Evolutionary conservation across 2,888 invertebrate species (phyloP), one percentile per base, ranked within the genome.

Genomic region (Dasypolia templi): DNA sequence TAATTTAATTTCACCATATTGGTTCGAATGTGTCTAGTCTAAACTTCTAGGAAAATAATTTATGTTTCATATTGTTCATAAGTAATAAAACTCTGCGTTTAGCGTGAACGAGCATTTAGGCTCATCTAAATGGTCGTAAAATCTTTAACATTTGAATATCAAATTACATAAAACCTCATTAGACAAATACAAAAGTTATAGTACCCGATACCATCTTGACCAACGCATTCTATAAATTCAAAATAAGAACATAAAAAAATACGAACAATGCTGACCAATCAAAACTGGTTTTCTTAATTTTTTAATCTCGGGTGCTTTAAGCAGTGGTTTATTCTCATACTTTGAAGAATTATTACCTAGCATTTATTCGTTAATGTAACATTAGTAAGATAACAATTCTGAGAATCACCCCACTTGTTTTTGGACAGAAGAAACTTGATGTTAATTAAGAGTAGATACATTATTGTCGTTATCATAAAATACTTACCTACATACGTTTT

Each of bases 371-470:
- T 73, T 81, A 90, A 90, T 89, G 89, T 88, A 88, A 91, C 93
- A 91, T 93, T 93, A 94, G 92, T 92, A 85, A 94, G 94, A 93
- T 93, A 93, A 93, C 77, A 92, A 91, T 94, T 94, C 94, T 85
- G 86, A 89, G 95, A 95, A 95, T 93, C 91, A 92, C 88, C 90
- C 92, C 92, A 93, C 93, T 89, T 72, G 71, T 72, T 83, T 65
- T 77, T 75, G 58, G 87, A 88, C 90, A 88, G 91, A 91, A 86
- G 89, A 91, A 91, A 91, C 90, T 88, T 83, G 88, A 90, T 91
- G 67, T 79, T 80, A 78, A 78, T 78, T 79, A 78, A 55, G 79
- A 64, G 73, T 77, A 39, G 39, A 39, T 39, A 75, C 77, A 74
- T 79, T 51, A 79, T 74, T 79, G 91, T 92, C 92, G 90, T 92